A percentile compares a stretch with the other conserved stretches of the same genome.
phyloP scores from a whole-genome alignment of 2,888 invertebrate genomes.

The Dicroscelio sp. region DNA sequence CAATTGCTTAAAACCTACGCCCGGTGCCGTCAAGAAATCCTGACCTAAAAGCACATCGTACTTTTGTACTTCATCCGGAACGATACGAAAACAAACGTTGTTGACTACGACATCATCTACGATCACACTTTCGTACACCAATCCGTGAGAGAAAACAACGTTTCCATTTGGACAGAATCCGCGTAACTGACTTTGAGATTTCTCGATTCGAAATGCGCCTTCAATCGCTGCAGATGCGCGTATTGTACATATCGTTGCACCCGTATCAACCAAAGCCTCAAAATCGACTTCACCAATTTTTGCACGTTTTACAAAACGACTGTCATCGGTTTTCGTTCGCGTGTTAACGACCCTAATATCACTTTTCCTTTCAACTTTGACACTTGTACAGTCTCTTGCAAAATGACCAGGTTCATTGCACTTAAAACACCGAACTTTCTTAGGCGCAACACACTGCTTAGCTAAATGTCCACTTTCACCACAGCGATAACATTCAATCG shows the following conservation, averaged over 20 bases:
- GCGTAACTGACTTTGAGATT: background rate
- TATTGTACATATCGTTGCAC: background rate
- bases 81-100: background rate
- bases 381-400: background rate
- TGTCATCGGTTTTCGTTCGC: background rate
- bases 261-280: background rate
- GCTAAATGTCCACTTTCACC: background rate
- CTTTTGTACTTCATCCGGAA: slow-evolving; percentile 13
- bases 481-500: background rate
- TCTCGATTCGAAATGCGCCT: background rate
- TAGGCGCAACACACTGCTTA: background rate
- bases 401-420: background rate
- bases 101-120: background rate
- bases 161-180: background rate
- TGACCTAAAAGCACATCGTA: background rate
- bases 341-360: background rate
- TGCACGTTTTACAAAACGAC: background rate
- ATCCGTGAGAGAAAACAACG: too few species aligned
- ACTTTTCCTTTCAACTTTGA: background rate
- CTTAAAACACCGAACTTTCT: background rate
- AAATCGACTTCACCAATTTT: background rate
- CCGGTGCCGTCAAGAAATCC: background rate
- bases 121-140: too few species aligned
- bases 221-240: background rate
- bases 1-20: background rate